These are phyloP conservation scores for Hippocampus kuda DNA, from an alignment of 2,797 vertebrate species.

Conservation along the genomic window DNA sequence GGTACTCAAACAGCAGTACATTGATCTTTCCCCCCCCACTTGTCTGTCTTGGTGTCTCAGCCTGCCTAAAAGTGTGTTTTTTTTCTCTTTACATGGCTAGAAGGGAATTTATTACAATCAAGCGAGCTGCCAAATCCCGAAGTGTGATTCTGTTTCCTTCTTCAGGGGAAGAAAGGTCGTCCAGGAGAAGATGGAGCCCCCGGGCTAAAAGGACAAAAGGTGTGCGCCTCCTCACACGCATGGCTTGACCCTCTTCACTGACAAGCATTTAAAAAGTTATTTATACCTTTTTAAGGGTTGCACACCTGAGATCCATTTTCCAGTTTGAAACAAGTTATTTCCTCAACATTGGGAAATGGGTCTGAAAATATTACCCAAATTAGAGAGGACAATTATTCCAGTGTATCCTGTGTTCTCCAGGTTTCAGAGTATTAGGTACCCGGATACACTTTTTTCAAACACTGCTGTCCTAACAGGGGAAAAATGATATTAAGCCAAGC, in stretches of 20 bases:
- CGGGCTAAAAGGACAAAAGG: slow-evolving; percentile 80
- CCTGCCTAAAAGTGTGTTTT: slow-evolving; percentile 4
- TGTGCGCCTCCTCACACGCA: slow-evolving; percentile 41
- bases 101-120: background rate
- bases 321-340: background rate
- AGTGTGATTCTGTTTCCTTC: slow-evolving; percentile 38
- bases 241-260: slow-evolving; percentile 10
- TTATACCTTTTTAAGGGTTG: background rate
- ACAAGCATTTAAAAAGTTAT: background rate
- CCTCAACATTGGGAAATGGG: background rate
- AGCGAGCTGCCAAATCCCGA: slow-evolving; percentile 11
- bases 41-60: slow-evolving; percentile 10
- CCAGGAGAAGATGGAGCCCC: slow-evolving; percentile 74
- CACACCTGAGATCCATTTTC: slow-evolving; percentile 8
- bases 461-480: background rate
- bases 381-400: background rate
- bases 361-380: background rate
- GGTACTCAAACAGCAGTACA: slow-evolving; percentile 9
- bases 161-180: slow-evolving; percentile 84
- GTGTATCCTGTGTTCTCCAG: too few species aligned
- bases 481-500: background rate
- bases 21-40: background rate
- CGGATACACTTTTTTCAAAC: background rate
- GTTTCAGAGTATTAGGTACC: too few species aligned
- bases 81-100: slow-evolving; percentile 1